phyloP scores from a whole-genome alignment of 1,140 invertebrate species.

The Papilio glaucus region DNA sequence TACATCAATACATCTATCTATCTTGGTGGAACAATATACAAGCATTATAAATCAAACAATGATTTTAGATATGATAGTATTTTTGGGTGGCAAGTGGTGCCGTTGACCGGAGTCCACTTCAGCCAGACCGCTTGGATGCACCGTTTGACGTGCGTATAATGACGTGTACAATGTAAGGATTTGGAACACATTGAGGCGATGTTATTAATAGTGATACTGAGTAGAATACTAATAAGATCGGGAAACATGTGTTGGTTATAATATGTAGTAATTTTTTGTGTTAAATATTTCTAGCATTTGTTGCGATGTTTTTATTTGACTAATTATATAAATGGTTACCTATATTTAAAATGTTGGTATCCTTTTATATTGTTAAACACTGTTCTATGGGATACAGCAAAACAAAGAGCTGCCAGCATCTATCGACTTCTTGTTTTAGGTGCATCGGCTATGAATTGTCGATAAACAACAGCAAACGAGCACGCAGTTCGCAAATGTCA shows the following conservation, averaged over 20 bases:
- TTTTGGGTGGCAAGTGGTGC: constrained; percentile 4
- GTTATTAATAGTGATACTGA: constrained; percentile 19
- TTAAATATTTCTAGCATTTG: background rate
- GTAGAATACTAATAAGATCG: background rate
- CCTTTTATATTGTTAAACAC: too few relatives aligned
- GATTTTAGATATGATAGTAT: background rate
- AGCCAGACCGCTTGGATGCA: background rate
- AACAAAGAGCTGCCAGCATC: too few relatives aligned
- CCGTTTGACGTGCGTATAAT: background rate
- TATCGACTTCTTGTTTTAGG: too few relatives aligned
- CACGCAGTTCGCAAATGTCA: too few relatives aligned
- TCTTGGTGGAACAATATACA: too few relatives aligned
- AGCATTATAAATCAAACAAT: background rate
- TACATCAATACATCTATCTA: too few relatives aligned
- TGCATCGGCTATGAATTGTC: too few relatives aligned
- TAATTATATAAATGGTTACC: too few relatives aligned
- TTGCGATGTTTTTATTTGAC: too few relatives aligned
- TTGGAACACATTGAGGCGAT: background rate
- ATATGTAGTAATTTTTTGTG: background rate
- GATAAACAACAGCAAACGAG: too few relatives aligned
- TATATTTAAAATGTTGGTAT: too few relatives aligned
- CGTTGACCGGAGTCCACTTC: background rate
- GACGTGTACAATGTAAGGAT: constrained; percentile 5
- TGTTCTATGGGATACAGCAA: too few relatives aligned
- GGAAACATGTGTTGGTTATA: background rate